phyloP scores from a whole-genome alignment of 2,888 invertebrate species.

The Cosmorhoe ocellata region DNA sequence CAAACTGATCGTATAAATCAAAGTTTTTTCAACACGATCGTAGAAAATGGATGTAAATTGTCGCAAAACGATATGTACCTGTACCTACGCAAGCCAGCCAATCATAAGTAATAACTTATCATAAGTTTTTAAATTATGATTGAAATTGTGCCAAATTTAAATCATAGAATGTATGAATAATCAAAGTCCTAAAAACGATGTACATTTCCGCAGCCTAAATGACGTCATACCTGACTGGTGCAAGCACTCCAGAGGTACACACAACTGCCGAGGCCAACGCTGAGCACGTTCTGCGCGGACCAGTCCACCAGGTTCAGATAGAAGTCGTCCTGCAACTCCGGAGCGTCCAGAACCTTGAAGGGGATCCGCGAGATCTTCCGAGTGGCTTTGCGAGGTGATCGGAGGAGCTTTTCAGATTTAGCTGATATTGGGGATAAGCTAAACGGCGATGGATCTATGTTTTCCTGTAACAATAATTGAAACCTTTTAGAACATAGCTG shows the following conservation, averaged over 20 bases:
- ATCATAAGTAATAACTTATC: too few relatives aligned
- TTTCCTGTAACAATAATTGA: slow-evolving; percentile 82
- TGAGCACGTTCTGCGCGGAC: slow-evolving; percentile 99
- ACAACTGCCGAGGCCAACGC: slow-evolving; percentile 98
- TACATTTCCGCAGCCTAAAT: too few relatives aligned
- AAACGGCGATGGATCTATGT: slow-evolving; percentile 93
- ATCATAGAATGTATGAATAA: too few relatives aligned
- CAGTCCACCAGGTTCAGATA: slow-evolving; percentile 99
- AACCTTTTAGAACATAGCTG: background rate
- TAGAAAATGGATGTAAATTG: too few relatives aligned
- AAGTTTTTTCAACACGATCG: too few relatives aligned
- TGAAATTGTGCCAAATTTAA: too few relatives aligned
- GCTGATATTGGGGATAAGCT: slow-evolving; percentile 97
- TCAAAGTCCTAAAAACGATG: background rate
- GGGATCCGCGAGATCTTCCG: slow-evolving; percentile 99
- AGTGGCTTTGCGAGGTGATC: slow-evolving; percentile 98
- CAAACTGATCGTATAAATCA: too few relatives aligned
- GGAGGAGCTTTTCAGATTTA: slow-evolving; percentile 95
- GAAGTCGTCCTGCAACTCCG: slow-evolving; percentile 99
- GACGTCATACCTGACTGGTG: slow-evolving; percentile 90
- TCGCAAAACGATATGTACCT: too few relatives aligned
- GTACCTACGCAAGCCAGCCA: too few relatives aligned
- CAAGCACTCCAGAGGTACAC: slow-evolving; percentile 99
- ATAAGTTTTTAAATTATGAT: too few relatives aligned
- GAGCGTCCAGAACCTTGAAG: slow-evolving; percentile 98